A percentile compares a stretch with the other conserved stretches of the same genome.
Conservation (phyloP, 1,140 invertebrate species). For the Nomia melanderi region DNA sequence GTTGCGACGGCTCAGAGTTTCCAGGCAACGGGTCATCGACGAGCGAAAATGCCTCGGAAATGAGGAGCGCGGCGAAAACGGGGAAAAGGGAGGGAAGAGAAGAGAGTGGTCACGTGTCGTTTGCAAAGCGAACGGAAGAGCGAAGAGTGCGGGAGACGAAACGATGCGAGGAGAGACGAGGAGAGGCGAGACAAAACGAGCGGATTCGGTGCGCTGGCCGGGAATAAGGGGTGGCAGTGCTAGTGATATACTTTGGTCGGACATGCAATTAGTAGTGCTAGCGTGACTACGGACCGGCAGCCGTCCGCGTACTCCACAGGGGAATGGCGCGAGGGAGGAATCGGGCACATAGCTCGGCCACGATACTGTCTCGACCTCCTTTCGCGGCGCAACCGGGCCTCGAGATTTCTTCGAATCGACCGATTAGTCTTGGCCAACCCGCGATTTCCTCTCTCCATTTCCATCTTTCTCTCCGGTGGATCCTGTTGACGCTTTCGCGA, state of each 20-base stretch:
- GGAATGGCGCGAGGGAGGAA: constrained; percentile 39
- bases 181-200: constrained; percentile 56
- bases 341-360: constrained; percentile 26
- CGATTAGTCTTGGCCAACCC: constrained; percentile 23
- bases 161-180: constrained; percentile 21
- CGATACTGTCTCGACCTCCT: constrained; percentile 60
- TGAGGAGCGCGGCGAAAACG: background rate
- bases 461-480: background rate
- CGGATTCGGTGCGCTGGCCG: constrained; percentile 60
- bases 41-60: too few relatives aligned
- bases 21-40: too few relatives aligned
- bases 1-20: too few relatives aligned
- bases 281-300: constrained; percentile 70
- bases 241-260: constrained; percentile 76
- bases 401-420: constrained; percentile 48
- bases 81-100: constrained; percentile 20
- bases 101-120: background rate
- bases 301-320: constrained; percentile 31
- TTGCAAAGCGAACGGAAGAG: constrained; percentile 36
- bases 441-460: background rate
- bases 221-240: constrained; percentile 62
- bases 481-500: background rate
- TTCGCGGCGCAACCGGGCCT: constrained; percentile 12
- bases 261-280: constrained; percentile 77
- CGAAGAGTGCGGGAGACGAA: constrained; percentile 51